Conservation (phyloP, 2,888 invertebrate genomes). For the Phaedon cochleariae region DNA sequence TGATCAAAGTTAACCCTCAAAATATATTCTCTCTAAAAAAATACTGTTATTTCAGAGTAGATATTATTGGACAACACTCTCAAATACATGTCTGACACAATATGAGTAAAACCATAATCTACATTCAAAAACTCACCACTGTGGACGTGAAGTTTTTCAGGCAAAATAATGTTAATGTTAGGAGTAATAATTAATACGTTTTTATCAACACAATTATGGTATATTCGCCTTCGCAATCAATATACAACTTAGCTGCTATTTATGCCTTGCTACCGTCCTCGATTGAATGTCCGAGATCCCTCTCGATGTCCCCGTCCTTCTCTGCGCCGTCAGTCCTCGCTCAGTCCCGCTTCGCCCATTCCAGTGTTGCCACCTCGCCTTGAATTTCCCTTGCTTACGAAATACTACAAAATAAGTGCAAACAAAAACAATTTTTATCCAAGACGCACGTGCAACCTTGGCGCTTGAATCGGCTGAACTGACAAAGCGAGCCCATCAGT, state of each 20-base stretch:
- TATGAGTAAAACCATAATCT: background rate
- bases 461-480: background rate
- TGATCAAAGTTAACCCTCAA: background rate
- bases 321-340: no score
- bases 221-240: no score
- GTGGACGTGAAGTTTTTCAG: conserved; percentile 11
- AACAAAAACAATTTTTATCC: background rate
- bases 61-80: background rate
- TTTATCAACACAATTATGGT: no score
- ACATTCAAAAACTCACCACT: conserved; percentile 4
- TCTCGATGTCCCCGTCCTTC: no score
- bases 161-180: no score
- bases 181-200: no score
- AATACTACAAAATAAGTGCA: background rate
- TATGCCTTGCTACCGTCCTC: no score
- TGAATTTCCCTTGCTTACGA: no score
- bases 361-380: no score
- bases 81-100: conserved; percentile 5
- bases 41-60: background rate
- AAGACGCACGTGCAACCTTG: background rate
- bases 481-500: conserved; percentile 5
- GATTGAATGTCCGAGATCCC: no score
- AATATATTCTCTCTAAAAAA: background rate
- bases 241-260: no score
- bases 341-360: no score